phyloP scores from a whole-genome alignment of 1,140 invertebrate species.

The Camponotus pennsylvanicus region DNA sequence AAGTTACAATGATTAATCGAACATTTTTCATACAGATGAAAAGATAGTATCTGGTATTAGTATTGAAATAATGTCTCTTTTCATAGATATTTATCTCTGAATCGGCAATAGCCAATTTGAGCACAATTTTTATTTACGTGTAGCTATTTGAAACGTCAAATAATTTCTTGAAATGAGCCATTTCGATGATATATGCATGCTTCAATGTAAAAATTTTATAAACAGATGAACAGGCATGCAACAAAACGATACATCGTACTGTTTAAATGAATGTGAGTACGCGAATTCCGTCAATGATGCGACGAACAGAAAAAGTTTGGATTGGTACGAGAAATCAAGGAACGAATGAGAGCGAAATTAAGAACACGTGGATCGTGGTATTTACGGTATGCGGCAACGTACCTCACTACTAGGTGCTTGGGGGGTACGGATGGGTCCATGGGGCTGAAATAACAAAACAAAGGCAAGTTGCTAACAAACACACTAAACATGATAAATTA shows the following conservation, averaged over 20 bases:
- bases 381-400: conserved; percentile 86
- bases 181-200: conserved; percentile 26
- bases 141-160: conserved; percentile 18
- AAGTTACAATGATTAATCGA: neutral
- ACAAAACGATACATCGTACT: conserved; percentile 3
- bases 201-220: conserved; percentile 5
- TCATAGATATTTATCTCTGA: neutral
- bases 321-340: conserved; percentile 59
- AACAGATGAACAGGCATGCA: conserved; percentile 1
- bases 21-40: neutral
- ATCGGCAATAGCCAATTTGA: neutral
- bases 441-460: conserved; percentile 89
- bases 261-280: conserved; percentile 23
- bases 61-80: conserved; percentile 15
- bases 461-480: conserved; percentile 87
- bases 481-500: conserved; percentile 82
- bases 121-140: neutral
- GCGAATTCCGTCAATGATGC: conserved; percentile 9
- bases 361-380: conserved; percentile 78
- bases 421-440: conserved; percentile 88
- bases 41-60: conserved; percentile 2
- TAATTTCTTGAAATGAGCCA: neutral
- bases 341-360: conserved; percentile 73
- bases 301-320: conserved; percentile 30
- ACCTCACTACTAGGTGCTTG: conserved; percentile 88